Evolutionary conservation across 2,888 invertebrate genomes (phyloP), one percentile per base, ranked within the genome.

Genomic region (Ophion ventricosus): DNA sequence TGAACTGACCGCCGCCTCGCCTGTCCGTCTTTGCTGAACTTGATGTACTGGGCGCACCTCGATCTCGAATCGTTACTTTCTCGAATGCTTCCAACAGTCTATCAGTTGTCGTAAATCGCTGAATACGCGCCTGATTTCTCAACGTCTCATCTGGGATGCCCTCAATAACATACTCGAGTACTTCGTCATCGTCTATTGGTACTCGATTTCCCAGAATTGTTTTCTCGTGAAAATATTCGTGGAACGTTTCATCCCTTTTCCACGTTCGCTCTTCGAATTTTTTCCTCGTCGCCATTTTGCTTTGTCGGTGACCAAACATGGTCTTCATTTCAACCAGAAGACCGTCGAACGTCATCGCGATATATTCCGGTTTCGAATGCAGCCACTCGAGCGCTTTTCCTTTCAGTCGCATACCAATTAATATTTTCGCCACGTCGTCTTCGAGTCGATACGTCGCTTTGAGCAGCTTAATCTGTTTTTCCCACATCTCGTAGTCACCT

Each of bases 111-210:
- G 49, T 11, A 40, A 81, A 81, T n/a, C 72, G 20, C 49, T 80
- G 80, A 20, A 85, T 84, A 29, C 83, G 67, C 5, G 86, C 86
- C 49, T 81, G 83, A 29, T 78, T 57, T 17, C 78, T 70, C 20
- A 85, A 67, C n/a, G 14, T 20, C 4, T 35, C 26, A 1, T 83
- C 83, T 1, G 84, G 83, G 17, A 86, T 86, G 14, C 85, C 85
- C 1, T 83, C 83, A 11, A 86, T 80, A 7, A 86, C 5, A 49
- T 82, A 85, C 4, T 87, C 85, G 1, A 85, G 61, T 14, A 80
- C 59, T 40, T 85, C 85, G 7, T 78, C 79, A 4, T 80, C 81
- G 4, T 54, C 35, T 11, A 85, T 67, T 5, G 83, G 82, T 11
- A 85, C 74, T 1, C 78, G 74, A 64, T 86, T 86, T 1, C 54